Evolutionary conservation across 1,140 invertebrate genomes (phyloP).

Genomic region (Drosophila truncata): DNA sequence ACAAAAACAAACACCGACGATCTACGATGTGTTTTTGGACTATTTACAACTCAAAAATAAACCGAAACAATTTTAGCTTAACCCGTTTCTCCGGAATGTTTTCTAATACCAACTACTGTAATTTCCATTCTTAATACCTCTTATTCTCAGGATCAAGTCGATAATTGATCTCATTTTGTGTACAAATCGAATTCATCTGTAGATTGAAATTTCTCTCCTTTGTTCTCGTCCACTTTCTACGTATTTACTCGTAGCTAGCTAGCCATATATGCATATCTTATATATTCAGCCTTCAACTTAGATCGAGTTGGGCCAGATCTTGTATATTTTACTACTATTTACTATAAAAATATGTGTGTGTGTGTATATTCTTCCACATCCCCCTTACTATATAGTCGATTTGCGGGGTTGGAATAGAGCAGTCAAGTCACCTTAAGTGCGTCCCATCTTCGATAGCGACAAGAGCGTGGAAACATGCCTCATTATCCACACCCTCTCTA

Average conservation of each 20-base stretch:
- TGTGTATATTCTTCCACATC: constrained; percentile 21
- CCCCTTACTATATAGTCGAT: constrained; percentile 6
- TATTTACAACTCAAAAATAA: constrained; percentile 1
- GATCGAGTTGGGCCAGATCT: constrained; percentile 21
- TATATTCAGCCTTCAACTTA: constrained; percentile 14
- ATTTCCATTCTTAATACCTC: constrained; percentile 28
- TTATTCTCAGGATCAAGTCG: constrained; percentile 49
- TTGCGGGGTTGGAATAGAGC: constrained; percentile 28
- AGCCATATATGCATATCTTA: constrained; percentile 5
- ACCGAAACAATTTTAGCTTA: constrained; percentile 30
- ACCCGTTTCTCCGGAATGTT: constrained; percentile 38
- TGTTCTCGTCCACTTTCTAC: constrained; percentile 25
- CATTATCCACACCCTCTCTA: constrained; percentile 9
- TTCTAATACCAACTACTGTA: constrained; percentile 17
- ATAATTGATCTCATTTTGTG: constrained; percentile 45
- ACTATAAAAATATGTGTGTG: constrained; percentile 13
- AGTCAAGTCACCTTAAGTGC: constrained; percentile 33
- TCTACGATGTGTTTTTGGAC: constrained; percentile 40
- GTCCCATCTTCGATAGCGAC: constrained; percentile 18
- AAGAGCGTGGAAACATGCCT: constrained; percentile 22
- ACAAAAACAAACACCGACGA: constrained; percentile 13
- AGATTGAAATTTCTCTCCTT: constrained; percentile 40
- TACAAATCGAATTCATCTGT: constrained; percentile 42
- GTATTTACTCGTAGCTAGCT: constrained; percentile 33
- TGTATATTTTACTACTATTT: background rate